These are phyloP conservation scores for Artibeus jamaicensis DNA, from an alignment of 2,797 vertebrate genomes.

Conservation along the genomic window DNA sequence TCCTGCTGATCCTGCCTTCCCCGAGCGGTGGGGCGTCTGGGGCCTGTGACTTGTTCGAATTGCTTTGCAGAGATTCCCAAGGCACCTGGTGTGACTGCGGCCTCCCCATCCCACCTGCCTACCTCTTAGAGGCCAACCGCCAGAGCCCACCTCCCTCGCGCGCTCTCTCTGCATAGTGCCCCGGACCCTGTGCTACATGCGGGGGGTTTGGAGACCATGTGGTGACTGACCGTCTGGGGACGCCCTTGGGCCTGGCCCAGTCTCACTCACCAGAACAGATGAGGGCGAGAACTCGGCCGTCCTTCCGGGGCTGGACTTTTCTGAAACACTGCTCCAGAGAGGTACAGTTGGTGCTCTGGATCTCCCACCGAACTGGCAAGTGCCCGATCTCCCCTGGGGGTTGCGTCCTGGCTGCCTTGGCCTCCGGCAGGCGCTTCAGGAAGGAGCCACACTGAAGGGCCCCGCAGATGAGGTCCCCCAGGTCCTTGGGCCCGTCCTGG, in stretches of 20 bases:
- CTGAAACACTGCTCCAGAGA: conserved; percentile 62
- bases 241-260: rapidly evolving
- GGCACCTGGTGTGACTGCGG: not conserved
- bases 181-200: rapidly evolving
- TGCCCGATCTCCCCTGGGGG: not conserved
- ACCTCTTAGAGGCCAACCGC: not conserved
- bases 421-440: not conserved
- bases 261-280: conserved; percentile 79
- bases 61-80: not conserved
- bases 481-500: not conserved
- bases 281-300: conserved; percentile 5
- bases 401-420: rapidly evolving
- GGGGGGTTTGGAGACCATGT: not conserved
- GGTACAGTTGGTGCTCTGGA: rapidly evolving
- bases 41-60: not conserved
- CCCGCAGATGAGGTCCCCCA: conserved; percentile 62
- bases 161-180: not conserved
- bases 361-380: conserved; percentile 69
- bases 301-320: rapidly evolving
- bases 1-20: not conserved
- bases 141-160: not conserved
- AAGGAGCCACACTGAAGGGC: conserved; percentile 65
- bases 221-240: not conserved
- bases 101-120: not conserved
- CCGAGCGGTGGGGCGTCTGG: rapidly evolving